Conservation (phyloP, 2,797 vertebrate genomes). For the Intellagama lesueurii region DNA sequence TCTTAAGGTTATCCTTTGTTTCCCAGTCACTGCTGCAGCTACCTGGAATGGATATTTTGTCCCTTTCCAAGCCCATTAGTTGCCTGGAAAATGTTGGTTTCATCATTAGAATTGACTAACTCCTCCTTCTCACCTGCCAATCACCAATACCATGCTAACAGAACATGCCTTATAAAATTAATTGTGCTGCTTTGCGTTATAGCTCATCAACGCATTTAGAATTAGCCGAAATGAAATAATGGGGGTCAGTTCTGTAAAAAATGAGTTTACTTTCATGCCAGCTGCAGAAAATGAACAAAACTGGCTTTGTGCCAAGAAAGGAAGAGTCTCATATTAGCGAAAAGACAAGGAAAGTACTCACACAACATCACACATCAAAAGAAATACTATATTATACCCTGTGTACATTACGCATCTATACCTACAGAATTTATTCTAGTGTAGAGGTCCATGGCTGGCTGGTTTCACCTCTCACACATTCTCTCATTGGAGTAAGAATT, state of each 20-base stretch:
- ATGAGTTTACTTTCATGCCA: constrained; percentile 81
- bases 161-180: constrained; percentile 72
- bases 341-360: constrained; percentile 55
- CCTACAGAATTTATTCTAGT: neutral
- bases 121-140: constrained; percentile 67
- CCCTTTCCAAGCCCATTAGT: constrained; percentile 38
- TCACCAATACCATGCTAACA: constrained; percentile 66
- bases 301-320: constrained; percentile 75
- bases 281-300: constrained; percentile 78
- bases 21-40: constrained; percentile 11
- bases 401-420: constrained; percentile 16
- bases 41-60: constrained; percentile 24
- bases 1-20: constrained; percentile 22
- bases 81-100: constrained; percentile 62
- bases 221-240: constrained; percentile 80
- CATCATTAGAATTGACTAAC: constrained; percentile 45
- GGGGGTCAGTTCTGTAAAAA: constrained; percentile 80
- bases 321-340: constrained; percentile 53
- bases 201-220: constrained; percentile 76
- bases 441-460: neutral
- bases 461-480: neutral
- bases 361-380: constrained; percentile 61
- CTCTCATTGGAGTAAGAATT: neutral
- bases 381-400: constrained; percentile 31
- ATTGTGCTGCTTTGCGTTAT: constrained; percentile 77